phyloP scores from a whole-genome alignment of 2,113 vertebrate genomes.

The Alectura lathami region DNA sequence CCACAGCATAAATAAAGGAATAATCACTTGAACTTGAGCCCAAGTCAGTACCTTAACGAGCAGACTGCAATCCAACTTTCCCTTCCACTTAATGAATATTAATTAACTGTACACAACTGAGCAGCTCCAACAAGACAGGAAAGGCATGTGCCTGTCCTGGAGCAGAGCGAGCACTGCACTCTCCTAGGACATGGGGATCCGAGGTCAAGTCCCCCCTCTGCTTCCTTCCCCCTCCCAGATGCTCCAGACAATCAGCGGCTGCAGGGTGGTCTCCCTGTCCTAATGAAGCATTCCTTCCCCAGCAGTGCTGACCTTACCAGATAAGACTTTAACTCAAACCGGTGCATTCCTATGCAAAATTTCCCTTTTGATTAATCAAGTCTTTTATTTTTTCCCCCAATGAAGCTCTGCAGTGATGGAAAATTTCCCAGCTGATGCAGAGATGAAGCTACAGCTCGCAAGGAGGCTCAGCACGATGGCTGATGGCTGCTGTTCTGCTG shows the following conservation, averaged over 20 bases:
- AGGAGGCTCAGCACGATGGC: neutral
- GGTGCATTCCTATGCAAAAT: slow-evolving; percentile 8
- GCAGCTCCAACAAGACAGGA: slow-evolving; percentile 5
- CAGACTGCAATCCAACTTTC: slow-evolving; percentile 46
- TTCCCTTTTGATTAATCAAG: neutral
- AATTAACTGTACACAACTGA: slow-evolving; percentile 49
- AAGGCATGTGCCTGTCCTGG: neutral
- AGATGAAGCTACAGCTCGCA: neutral
- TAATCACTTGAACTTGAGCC: slow-evolving; percentile 44
- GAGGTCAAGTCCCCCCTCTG: neutral
- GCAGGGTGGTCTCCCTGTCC: slow-evolving; percentile 53
- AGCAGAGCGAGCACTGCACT: fast-evolving
- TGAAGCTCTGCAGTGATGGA: neutral
- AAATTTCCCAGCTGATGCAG: neutral
- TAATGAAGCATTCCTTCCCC: slow-evolving; percentile 40
- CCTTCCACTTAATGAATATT: slow-evolving; percentile 57
- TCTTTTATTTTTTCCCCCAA: neutral
- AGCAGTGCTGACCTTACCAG: neutral
- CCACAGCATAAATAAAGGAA: slow-evolving; percentile 36
- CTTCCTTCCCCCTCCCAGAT: neutral
- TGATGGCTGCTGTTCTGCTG: neutral
- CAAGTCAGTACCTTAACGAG: slow-evolving; percentile 46
- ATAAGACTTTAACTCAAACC: neutral
- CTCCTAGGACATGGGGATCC: neutral
- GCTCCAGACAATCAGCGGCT: neutral